Evolutionary conservation across 2,888 invertebrate genomes (phyloP).

Genomic region (Carpatolechia fugitivella): DNA sequence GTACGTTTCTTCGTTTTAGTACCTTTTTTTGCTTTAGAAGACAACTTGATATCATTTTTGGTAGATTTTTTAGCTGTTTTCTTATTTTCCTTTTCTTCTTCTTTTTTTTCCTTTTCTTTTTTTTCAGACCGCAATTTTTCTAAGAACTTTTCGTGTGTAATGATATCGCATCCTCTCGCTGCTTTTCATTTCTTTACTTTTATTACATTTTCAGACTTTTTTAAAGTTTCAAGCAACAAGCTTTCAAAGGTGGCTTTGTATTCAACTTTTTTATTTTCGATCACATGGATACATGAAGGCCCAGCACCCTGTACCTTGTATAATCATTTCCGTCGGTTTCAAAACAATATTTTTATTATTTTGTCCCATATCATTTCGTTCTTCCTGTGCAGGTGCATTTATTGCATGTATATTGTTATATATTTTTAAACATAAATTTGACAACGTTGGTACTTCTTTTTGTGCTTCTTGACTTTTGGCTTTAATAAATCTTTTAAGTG

Average conservation of each 20-base stretch:
- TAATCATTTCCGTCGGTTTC: not conserved
- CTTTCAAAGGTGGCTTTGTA: constrained; percentile 3
- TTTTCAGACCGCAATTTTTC: constrained; percentile 2
- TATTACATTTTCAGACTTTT: not conserved
- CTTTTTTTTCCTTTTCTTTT: not conserved
- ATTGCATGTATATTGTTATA: not conserved
- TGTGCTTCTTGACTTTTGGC: no score
- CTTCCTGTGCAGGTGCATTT: no score
- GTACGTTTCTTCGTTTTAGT: not conserved
- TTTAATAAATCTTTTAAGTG: no score
- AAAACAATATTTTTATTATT: no score
- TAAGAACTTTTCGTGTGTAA: constrained; percentile 3
- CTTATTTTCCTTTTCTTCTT: not conserved
- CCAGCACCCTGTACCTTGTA: no score
- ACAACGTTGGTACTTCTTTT: no score
- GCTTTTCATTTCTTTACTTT: constrained; percentile 8
- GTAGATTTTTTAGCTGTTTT: not conserved
- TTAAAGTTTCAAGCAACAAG: not conserved
- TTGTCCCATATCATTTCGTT: no score
- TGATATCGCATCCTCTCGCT: constrained; percentile 1
- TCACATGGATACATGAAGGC: constrained; percentile 9
- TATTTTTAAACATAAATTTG: no score
- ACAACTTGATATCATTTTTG: not conserved
- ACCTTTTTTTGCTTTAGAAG: not conserved
- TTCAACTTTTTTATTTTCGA: constrained; percentile 1